Evolutionary conservation across 2,888 invertebrate species (phyloP), one percentile per base, ranked within the genome.

Genomic region (Tryphoninae sp.): DNA sequence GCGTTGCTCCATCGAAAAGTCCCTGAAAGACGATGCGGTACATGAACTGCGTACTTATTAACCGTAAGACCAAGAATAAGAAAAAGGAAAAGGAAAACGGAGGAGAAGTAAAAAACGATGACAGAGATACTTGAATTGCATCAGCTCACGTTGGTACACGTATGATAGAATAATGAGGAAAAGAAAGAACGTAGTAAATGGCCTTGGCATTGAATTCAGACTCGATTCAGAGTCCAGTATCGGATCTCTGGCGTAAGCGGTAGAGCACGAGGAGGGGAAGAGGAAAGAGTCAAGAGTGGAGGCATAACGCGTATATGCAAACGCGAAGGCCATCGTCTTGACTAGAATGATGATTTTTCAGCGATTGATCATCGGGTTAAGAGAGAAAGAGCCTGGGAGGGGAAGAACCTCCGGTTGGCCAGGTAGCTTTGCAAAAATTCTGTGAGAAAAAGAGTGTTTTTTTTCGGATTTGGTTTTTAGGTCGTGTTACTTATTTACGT

Each of bases 11-110:
- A 45, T 9, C 16, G 53, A 19, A 19, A 49, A 64, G 74, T 55
- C 64, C 53, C 74, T 64, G 74, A 74, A 74, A 65, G 74, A 42
- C 64, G 64, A 74, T 64, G 55, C 74, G 73, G 53, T 53, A 72
- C 67, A 64, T 53, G 26, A 58, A 45, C 64, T 74, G 65, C 80
- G 80, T 55, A 74, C 55, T 65, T 74, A 65, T 74, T 58, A 51
- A 81, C 73, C 13, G 69, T 62, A 68, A 81, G 76, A 69, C 3
- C 74, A 62, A 64, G 71, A 77, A 53, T 64, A 67, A n/a, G 55
- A 61, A 23, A 65, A 73, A 58, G 33, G 55, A 65, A 65, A 19
- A 80, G 77, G 51, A 83, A 65, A 78, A 76, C 75, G 58, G 71
- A 76, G 68, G 73, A 77, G 49, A 40, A 69, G 19, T 19, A 19